Base-by-base conservation (phyloP, 2,113 vertebrate species). In the Poeciliopsis turrubarensis region DNA sequence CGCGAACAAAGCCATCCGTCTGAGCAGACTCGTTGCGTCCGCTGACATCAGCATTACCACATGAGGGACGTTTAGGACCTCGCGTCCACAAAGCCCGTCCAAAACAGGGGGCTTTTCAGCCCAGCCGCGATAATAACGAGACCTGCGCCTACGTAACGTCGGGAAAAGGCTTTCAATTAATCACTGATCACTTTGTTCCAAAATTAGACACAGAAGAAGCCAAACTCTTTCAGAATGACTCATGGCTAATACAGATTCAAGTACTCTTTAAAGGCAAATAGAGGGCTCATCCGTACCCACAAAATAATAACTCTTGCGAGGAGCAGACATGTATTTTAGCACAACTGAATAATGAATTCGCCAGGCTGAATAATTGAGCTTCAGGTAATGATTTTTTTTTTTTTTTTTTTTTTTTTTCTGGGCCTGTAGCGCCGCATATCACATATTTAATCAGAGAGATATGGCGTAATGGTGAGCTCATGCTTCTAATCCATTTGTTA, bases 401-500 rank as follows among this genome's bases (percentile, higher is more conserved):
- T 67, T 64, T 9, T 29, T 29, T 29, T 29, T 1, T 9, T 31
- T 31, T 34, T 22, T 67, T 64, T 12, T 0, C 0, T 25, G 68
- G 82, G 75, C 60, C 60, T 7, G 5, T 12, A 14, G 60, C 5
- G 1, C 26, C 14, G 0, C 11, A 47, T 70, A 68, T 47, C 60
- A 77, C 30, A 77, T 68, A 62, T 68, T 80, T 37, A 77, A 75
- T n/a, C 62, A 75, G 31, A 25, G 39, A 72, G 39, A 62, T 73
- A 17, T 22, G 30, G 78, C 62, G 79, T 79, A 70, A 80, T 47
- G 51, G 74, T 39, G 30, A 1, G 68, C 60, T 69, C 65, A 0
- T 34, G 70, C 65, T 57, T 69, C 54, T 83, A 90, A 86, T 87
- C 82, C 68, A 63, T 66, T 82, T 79, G 84, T 84, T 89, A 78